phyloP scores from a whole-genome alignment of 37 sponge, comb jelly and placozoan genomes.

The Cliona cf. orientalis region DNA sequence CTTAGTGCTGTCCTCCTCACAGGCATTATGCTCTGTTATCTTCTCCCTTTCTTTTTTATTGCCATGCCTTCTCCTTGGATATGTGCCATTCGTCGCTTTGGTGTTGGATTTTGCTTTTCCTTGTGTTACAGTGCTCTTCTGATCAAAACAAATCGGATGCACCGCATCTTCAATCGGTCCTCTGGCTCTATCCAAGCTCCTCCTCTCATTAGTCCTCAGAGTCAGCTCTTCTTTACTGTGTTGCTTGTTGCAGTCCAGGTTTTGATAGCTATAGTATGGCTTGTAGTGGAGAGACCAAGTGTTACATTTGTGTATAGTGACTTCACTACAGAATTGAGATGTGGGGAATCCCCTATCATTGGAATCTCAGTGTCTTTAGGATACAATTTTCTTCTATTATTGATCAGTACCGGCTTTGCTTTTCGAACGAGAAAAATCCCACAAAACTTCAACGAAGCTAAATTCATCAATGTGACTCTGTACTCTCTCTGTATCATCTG shows the following conservation, averaged over 20 bases:
- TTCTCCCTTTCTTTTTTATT: conserved; percentile 55
- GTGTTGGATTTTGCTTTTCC: conserved; percentile 55
- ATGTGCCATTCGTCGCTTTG: conserved; percentile 56
- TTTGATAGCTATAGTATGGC: conserved; percentile 34
- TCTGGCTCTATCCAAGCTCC: not conserved
- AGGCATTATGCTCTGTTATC: conserved; percentile 57
- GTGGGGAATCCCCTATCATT: conserved; percentile 23
- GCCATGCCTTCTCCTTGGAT: conserved; percentile 42
- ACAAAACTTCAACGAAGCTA: conserved; percentile 69
- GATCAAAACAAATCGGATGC: conserved; percentile 70
- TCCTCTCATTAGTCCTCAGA: conserved; percentile 26
- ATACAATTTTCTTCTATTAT: conserved; percentile 51
- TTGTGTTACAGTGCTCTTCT: conserved; percentile 65
- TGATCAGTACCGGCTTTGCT: conserved; percentile 59
- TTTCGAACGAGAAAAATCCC: conserved; percentile 67
- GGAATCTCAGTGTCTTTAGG: conserved; percentile 19
- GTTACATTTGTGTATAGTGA: not conserved
- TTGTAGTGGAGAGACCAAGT: conserved; percentile 22
- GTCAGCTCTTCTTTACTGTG: conserved; percentile 62
- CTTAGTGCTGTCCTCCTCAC: conserved; percentile 58
- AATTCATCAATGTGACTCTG: conserved; percentile 54
- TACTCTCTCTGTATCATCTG: conserved; percentile 57
- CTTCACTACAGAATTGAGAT: conserved; percentile 17
- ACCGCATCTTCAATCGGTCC: conserved; percentile 61
- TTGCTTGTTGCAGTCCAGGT: conserved; percentile 50